Conservation (phyloP, 2,797 vertebrate genomes). For the Chelon labrosus region DNA sequence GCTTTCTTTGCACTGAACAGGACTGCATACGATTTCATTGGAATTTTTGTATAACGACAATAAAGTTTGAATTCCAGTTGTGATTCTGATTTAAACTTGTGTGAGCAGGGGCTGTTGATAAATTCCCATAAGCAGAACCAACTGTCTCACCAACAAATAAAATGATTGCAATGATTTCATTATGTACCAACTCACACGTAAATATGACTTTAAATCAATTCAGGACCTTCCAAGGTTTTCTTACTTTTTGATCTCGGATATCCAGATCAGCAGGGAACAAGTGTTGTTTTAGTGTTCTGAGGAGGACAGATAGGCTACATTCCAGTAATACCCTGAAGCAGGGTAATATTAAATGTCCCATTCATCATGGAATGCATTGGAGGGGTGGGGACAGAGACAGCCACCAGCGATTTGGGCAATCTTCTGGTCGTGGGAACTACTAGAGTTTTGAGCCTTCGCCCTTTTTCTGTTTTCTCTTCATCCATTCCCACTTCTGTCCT, state of each 20-base stretch:
- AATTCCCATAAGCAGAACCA: neutral
- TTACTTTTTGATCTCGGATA: conserved; percentile 14
- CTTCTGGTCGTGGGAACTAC: conserved; percentile 77
- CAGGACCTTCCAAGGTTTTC: conserved; percentile 7
- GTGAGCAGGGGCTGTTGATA: neutral
- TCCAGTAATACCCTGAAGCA: conserved; percentile 75
- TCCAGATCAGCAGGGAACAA: conserved; percentile 26
- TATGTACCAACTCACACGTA: too few species aligned
- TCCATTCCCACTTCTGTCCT: conserved; percentile 47
- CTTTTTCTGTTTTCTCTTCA: conserved; percentile 51
- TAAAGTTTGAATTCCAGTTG: too few species aligned
- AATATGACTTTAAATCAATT: neutral
- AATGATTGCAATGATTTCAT: neutral
- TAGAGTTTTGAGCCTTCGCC: conserved; percentile 52
- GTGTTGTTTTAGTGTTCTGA: conserved; percentile 40
- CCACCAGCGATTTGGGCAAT: conserved; percentile 63
- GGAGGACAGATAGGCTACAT: conserved; percentile 56
- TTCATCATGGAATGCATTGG: conserved; percentile 74
- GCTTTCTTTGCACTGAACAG: too few species aligned
- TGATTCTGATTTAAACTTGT: neutral
- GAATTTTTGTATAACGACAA: too few species aligned
- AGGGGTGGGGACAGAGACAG: conserved; percentile 56
- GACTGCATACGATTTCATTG: too few species aligned
- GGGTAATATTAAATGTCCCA: conserved; percentile 82
- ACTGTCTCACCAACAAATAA: neutral